Conservation (phyloP, 2,797 vertebrate species). For the Perdix hodgsoniae region DNA sequence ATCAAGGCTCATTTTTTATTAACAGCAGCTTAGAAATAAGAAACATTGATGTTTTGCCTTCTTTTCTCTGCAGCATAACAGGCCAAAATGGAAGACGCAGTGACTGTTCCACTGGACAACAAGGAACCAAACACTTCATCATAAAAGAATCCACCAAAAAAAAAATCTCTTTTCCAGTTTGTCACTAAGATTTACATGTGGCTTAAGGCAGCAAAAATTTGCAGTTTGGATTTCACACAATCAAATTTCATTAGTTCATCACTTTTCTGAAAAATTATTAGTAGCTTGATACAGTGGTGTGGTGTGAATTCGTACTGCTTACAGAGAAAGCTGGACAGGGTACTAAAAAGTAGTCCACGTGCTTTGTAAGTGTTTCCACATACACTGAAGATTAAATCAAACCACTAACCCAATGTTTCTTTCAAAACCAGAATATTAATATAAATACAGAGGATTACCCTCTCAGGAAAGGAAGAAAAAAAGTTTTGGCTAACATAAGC, state of each 20-base stretch:
- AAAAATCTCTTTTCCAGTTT: neutral
- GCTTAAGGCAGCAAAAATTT: neutral
- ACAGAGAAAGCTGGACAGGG: neutral
- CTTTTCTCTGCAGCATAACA: neutral
- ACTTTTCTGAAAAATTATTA: neutral
- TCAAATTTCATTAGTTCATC: neutral
- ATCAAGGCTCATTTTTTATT: neutral
- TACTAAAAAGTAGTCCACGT: neutral
- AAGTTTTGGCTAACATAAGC: neutral
- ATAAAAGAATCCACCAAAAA: neutral
- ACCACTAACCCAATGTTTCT: neutral
- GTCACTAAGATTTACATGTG: neutral
- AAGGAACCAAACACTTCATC: neutral
- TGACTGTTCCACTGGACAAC: neutral
- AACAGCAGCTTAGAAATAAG: neutral
- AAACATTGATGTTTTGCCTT: neutral
- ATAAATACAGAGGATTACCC: neutral
- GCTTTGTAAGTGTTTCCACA: neutral
- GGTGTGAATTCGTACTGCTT: neutral
- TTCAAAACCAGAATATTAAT: neutral
- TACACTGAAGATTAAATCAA: neutral
- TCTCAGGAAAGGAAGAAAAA: neutral
- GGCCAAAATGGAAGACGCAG: neutral
- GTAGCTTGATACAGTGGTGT: neutral
- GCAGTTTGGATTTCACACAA: neutral